Conservation (phyloP, 2,113 vertebrate species). For the Melospiza georgiana region DNA sequence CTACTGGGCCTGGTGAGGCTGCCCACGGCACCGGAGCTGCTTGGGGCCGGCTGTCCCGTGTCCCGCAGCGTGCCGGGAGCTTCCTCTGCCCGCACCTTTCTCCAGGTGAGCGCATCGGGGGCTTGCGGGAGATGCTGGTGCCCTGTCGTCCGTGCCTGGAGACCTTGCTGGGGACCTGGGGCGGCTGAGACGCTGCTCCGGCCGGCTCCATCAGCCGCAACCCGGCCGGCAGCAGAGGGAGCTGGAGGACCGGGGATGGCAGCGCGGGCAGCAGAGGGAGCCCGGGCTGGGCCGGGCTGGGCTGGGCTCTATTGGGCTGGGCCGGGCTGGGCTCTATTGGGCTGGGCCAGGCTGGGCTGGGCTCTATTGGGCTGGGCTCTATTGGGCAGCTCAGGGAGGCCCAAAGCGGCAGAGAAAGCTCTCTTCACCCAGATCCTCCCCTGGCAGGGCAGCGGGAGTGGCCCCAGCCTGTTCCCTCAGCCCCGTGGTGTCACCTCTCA, state of each 20-base stretch:
- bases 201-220: background rate
- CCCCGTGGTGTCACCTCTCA: background rate
- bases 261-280: background rate
- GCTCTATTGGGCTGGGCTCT: background rate
- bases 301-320: too few relatives aligned
- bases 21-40: fast-evolving
- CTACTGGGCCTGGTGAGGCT: background rate
- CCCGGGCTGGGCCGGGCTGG: background rate
- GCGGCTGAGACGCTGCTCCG: background rate
- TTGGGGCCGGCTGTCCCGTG: background rate
- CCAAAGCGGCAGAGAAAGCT: fast-evolving
- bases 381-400: background rate
- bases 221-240: conserved; percentile 59
- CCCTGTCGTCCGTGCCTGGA: background rate
- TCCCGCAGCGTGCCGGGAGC: background rate
- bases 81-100: background rate
- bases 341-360: too few relatives aligned
- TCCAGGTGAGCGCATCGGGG: background rate
- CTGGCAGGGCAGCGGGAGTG: background rate
- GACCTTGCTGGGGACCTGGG: background rate
- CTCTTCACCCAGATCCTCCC: background rate
- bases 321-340: background rate
- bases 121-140: background rate
- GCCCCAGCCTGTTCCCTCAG: background rate
- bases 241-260: conserved; percentile 59